Conservation (phyloP, 2,113 vertebrate genomes). For the Clarias macrocephalus region DNA sequence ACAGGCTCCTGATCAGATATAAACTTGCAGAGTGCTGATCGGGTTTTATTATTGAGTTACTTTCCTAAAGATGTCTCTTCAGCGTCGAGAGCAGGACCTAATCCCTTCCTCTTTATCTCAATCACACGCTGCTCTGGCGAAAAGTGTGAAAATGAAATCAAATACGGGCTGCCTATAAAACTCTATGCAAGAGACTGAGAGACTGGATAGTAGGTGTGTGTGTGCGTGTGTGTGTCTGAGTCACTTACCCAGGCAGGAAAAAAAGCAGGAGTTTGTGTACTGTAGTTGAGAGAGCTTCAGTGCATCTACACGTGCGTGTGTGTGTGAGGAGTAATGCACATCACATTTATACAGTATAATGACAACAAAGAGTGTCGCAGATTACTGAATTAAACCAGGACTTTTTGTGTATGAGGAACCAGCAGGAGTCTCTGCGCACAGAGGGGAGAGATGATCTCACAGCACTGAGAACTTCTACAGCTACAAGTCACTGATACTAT, state of each 20-base stretch:
- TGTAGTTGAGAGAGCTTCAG: constrained; percentile 20
- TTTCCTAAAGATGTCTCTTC: constrained; percentile 44
- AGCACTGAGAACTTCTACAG: constrained; percentile 17
- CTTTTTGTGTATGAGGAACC: constrained; percentile 36
- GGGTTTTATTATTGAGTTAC: constrained; percentile 54
- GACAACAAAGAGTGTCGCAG: constrained; percentile 59
- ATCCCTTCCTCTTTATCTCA: constrained; percentile 33
- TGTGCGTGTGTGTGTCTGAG: neutral
- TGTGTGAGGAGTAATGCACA: constrained; percentile 65
- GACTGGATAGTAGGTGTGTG: constrained; percentile 10
- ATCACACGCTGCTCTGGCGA: neutral
- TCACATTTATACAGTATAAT: constrained; percentile 66
- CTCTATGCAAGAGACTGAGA: constrained; percentile 46
- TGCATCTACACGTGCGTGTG: neutral
- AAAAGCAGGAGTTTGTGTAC: neutral
- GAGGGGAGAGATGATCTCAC: constrained; percentile 42
- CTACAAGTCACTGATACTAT: constrained; percentile 14
- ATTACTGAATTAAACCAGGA: constrained; percentile 41
- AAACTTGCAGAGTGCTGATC: constrained; percentile 43
- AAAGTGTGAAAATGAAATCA: constrained; percentile 26
- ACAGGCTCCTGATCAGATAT: constrained; percentile 36
- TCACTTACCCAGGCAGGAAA: neutral
- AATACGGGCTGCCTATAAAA: constrained; percentile 12
- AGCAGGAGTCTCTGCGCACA: constrained; percentile 48
- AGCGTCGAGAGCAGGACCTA: constrained; percentile 30